Conservation (phyloP, 1,140 invertebrate genomes). For the Pseudachorutes palmiensis region DNA sequence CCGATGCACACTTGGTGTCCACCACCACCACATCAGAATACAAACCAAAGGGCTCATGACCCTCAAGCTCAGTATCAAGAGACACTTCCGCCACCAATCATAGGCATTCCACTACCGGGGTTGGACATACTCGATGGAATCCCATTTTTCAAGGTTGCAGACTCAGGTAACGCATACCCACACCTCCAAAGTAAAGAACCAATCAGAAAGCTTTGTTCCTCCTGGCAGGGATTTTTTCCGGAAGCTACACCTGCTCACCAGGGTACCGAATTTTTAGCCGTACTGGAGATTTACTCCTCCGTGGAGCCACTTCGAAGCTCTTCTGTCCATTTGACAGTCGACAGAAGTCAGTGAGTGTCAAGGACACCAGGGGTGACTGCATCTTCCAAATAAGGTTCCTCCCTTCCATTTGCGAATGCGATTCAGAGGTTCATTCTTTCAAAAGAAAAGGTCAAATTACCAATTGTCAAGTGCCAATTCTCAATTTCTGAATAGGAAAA, state of each 20-base stretch:
- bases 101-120: conserved; percentile 28
- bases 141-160: conserved; percentile 34
- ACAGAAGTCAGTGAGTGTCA: conserved; percentile 31
- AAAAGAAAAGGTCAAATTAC: background rate
- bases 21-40: conserved; percentile 8
- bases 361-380: conserved; percentile 34
- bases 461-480: background rate
- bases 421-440: conserved; percentile 29
- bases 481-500: conserved; percentile 28
- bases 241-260: conserved; percentile 34
- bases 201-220: too few relatives aligned
- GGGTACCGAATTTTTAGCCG: conserved; percentile 34
- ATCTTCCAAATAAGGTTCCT: conserved; percentile 38
- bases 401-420: conserved; percentile 38
- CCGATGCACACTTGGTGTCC: conserved; percentile 25
- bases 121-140: conserved; percentile 36
- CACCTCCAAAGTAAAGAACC: too few relatives aligned
- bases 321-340: conserved; percentile 38
- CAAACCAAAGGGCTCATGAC: background rate
- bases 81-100: background rate
- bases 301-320: conserved; percentile 31
- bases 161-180: conserved; percentile 29
- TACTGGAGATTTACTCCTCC: conserved; percentile 32
- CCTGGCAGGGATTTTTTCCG: conserved; percentile 26
- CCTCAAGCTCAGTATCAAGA: background rate